phyloP scores from a whole-genome alignment of 2,888 invertebrate genomes.

The Pammene aurita region DNA sequence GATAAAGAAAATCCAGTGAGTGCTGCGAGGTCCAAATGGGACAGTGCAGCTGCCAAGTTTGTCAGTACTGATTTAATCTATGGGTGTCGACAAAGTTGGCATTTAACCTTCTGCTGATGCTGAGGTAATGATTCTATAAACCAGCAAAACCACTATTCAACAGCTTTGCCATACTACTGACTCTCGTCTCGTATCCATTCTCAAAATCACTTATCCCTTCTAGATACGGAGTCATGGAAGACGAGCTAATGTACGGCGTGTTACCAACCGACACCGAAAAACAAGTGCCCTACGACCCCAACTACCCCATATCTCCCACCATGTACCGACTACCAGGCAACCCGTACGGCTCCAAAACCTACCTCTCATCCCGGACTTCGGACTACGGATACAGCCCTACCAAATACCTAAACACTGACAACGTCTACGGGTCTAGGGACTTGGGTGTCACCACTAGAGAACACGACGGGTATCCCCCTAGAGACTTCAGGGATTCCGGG shows the following conservation, averaged over 20 bases:
- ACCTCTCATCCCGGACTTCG: slow-evolving; percentile 72
- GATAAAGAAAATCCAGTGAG: no score
- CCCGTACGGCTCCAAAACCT: slow-evolving; percentile 79
- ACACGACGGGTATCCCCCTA: slow-evolving; percentile 72
- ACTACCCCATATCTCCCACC: slow-evolving; percentile 78
- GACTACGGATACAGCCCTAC: slow-evolving; percentile 80
- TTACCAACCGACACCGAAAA: slow-evolving; percentile 72
- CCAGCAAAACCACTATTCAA: no score
- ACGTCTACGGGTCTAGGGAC: slow-evolving; percentile 72
- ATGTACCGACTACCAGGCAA: slow-evolving; percentile 76
- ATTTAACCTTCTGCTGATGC: no score
- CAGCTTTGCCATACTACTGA: no score
- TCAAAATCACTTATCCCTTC: no score
- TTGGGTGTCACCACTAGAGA: slow-evolving; percentile 71
- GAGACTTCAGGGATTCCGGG: slow-evolving; percentile 77
- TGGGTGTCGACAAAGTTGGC: no score
- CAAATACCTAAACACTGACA: slow-evolving; percentile 71
- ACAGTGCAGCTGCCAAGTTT: no score
- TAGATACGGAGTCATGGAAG: slow-evolving; percentile 79
- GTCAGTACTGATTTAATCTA: no score
- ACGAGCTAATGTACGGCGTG: slow-evolving; percentile 77
- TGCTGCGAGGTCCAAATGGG: no score
- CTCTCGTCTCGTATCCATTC: no score
- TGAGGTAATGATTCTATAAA: no score
- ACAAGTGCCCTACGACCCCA: slow-evolving; percentile 76